A percentile compares a stretch with the other conserved stretches of the same genome.
phyloP scores from a whole-genome alignment of 2,888 invertebrate genomes.

The Drosophila ustulata region DNA sequence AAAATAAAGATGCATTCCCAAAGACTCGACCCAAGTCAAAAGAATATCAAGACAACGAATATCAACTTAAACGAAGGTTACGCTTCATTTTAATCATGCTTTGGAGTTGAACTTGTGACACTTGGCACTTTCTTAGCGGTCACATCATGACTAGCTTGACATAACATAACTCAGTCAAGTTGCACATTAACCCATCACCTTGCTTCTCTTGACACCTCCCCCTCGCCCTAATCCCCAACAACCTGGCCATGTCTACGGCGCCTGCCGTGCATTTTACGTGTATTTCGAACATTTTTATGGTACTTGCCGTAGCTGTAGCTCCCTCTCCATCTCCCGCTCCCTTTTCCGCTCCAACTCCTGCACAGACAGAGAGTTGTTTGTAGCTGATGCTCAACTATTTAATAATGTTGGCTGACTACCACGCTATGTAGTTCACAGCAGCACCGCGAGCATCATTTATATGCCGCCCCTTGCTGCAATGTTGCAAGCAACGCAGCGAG shows the following conservation, averaged over 20 bases:
- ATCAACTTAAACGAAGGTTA: background rate
- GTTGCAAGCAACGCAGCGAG: slow-evolving; percentile 16
- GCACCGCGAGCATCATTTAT: slow-evolving; percentile 49
- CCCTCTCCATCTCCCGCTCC: background rate
- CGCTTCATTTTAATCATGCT: slow-evolving; percentile 41
- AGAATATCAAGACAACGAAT: background rate
- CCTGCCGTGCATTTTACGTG: slow-evolving; percentile 30
- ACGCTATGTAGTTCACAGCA: slow-evolving; percentile 55
- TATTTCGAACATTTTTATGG: slow-evolving; percentile 67
- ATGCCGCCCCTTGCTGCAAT: slow-evolving; percentile 25
- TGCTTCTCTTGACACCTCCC: background rate
- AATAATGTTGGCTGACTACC: slow-evolving; percentile 72
- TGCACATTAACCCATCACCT: slow-evolving; percentile 56
- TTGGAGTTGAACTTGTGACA: slow-evolving; percentile 48
- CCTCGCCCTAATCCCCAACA: background rate
- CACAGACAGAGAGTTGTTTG: slow-evolving; percentile 58
- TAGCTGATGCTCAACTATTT: slow-evolving; percentile 72
- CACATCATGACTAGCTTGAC: slow-evolving; percentile 55
- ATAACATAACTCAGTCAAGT: slow-evolving; percentile 66
- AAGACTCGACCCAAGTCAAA: no score
- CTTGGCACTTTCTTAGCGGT: slow-evolving; percentile 64
- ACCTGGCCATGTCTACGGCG: slow-evolving; percentile 12
- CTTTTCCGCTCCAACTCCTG: slow-evolving; percentile 1
- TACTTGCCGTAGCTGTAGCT: slow-evolving; percentile 15
- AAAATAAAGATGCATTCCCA: no score